These are phyloP conservation scores for Smutsia gigantea DNA, from an alignment of 2,797 vertebrate species.

Conservation along the genomic window DNA sequence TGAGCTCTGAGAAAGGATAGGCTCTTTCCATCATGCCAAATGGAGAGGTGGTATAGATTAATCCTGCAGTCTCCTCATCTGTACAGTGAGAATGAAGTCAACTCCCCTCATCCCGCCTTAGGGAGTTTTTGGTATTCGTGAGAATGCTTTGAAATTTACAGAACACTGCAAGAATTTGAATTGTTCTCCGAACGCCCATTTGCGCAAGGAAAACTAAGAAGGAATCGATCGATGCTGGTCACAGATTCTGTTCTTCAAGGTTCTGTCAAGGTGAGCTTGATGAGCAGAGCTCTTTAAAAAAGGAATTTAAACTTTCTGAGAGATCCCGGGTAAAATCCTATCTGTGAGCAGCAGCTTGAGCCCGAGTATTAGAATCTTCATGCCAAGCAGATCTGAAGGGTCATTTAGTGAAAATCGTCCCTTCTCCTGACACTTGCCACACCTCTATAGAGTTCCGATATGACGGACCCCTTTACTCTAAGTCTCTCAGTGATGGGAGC, in stretches of 20 bases:
- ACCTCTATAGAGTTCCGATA: background rate
- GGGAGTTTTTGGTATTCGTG: background rate
- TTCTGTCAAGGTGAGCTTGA: background rate
- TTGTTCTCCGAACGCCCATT: background rate
- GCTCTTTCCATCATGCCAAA: background rate
- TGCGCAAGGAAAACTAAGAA: background rate
- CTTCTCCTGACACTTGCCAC: background rate
- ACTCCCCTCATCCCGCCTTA: background rate
- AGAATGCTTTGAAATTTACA: slow-evolving; percentile 42
- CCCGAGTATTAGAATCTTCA: background rate
- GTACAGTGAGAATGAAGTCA: background rate
- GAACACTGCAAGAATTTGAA: background rate
- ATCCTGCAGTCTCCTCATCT: background rate
- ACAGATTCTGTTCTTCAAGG: background rate
- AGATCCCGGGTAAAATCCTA: background rate
- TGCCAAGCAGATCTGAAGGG: background rate
- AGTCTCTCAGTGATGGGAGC: background rate
- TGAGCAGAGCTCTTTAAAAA: background rate
- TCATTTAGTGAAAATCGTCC: background rate
- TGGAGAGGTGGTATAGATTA: background rate
- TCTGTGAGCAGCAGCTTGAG: background rate
- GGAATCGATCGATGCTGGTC: background rate
- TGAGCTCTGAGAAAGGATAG: background rate
- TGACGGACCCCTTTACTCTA: background rate
- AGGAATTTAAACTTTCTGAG: background rate